Evolutionary conservation across 1,140 invertebrate species (phyloP), one percentile per base, ranked within the genome.

Genomic region (Colletes latitarsis): DNA sequence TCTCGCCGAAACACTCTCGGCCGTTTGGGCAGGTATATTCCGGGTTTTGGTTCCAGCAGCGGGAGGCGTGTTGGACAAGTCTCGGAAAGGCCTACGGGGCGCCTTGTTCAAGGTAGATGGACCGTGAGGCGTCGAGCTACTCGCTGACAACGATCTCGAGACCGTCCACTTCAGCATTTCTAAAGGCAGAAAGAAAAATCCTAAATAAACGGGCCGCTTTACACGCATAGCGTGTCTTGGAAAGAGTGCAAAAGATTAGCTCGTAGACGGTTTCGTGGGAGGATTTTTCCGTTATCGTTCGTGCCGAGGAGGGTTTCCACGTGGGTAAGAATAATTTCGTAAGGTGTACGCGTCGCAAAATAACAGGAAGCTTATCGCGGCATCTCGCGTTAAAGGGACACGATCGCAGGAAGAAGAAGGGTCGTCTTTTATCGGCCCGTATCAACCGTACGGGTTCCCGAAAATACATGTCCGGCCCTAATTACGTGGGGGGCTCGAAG

Each of bases 121-220:
- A 57, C 85, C 88, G 70, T 93, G 92, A 64, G 91, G 92, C 46
- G 92, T 93, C 82, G 92, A 92, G 82, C 88, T 91, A 58, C 88
- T 90, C 60, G 90, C 89, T 74, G 92, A 93, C 85, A 93, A 88
- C n/a, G 92, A 92, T 85, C 92, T 92, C 63, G 92, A 93, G 69
- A 93, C 92, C 72, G 92, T 93, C 93, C 93, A 93, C 91, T 93
- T 93, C 82, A 93, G 90, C 92, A 93, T 93, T 72, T 91, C 89
- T 92, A 62, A 3, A 17, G 52, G 19, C 62, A 58, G 64, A 68
- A 80, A 66, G 62, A n/a, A 30, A 49, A 55, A 14, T 19, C 46
- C 52, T 64, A 62, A 39, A 52, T 72, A 73, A 77, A 41, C 53
- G 80, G 21, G 60, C 55, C 19, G 39, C 6, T 58, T 60, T 6